Percentiles rank a stretch among this genome's conserved stretches.
Conservation (phyloP, 92 coral and sea anemone species). For the Blastomussa wellsi region DNA sequence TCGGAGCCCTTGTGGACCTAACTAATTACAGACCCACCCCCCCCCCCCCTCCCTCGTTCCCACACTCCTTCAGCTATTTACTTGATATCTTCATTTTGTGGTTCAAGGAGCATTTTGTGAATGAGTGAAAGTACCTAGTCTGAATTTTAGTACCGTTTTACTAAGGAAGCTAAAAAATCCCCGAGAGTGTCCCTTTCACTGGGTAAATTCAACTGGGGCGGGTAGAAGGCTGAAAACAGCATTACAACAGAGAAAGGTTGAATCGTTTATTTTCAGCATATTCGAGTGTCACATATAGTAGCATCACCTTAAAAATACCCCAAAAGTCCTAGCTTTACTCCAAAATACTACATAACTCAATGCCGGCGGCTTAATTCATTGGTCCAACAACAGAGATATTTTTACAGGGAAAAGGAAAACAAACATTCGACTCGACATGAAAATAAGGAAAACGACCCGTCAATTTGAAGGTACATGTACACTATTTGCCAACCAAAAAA, state of each 20-base stretch:
- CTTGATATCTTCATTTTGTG: too few relatives aligned
- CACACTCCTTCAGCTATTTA: too few relatives aligned
- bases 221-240: too few relatives aligned
- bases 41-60: too few relatives aligned
- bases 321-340: background rate
- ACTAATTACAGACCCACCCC: too few relatives aligned
- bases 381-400: background rate
- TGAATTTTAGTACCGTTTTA: too few relatives aligned
- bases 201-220: too few relatives aligned
- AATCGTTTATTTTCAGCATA: background rate
- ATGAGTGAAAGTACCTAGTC: too few relatives aligned
- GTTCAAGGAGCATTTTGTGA: too few relatives aligned
- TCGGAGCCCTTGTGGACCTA: too few relatives aligned
- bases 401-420: background rate
- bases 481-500: slow-evolving; percentile 1
- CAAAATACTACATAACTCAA: background rate
- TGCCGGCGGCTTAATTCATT: background rate
- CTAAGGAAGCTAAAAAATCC: too few relatives aligned
- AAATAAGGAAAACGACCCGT: background rate
- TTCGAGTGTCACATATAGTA: background rate
- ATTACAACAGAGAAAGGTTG: background rate
- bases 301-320: background rate
- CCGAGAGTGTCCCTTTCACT: too few relatives aligned
- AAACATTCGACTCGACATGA: background rate
- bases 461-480: background rate